phyloP scores from a whole-genome alignment of 2,888 invertebrate species.

The Ernsta delagoae region DNA sequence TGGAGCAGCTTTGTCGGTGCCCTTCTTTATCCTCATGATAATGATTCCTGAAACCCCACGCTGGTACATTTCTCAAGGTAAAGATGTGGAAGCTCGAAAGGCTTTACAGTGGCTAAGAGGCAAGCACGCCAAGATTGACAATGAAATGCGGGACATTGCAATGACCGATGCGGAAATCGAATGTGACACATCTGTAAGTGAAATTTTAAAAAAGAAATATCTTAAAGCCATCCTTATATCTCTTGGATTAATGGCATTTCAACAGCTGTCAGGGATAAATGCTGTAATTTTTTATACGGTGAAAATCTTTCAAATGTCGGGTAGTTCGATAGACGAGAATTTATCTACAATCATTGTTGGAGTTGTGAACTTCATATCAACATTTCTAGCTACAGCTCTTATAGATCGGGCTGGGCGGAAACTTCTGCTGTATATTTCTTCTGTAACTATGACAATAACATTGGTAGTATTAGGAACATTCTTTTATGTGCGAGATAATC shows the following conservation, averaged over 20 bases:
- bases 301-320: conserved; percentile 93
- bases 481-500: conserved; percentile 86
- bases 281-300: conserved; percentile 98
- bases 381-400: conserved; percentile 93
- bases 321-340: conserved; percentile 91
- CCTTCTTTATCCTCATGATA: conserved; percentile 92
- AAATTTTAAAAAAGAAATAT: conserved; percentile 89
- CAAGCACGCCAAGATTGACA: conserved; percentile 89
- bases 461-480: conserved; percentile 90
- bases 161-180: conserved; percentile 88
- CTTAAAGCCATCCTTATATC: conserved; percentile 92
- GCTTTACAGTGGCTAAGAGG: conserved; percentile 94
- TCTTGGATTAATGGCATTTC: conserved; percentile 96
- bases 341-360: conserved; percentile 95
- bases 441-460: conserved; percentile 90
- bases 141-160: conserved; percentile 90
- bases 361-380: conserved; percentile 95
- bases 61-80: conserved; percentile 93
- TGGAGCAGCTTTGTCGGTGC: conserved; percentile 90
- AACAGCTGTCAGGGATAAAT: conserved; percentile 97
- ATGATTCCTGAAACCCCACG: conserved; percentile 97
- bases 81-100: conserved; percentile 90
- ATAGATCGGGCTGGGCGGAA: conserved; percentile 96
- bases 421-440: conserved; percentile 93
- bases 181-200: conserved; percentile 85